Evolutionary conservation across 2,113 vertebrate genomes (phyloP).

Genomic region (Sus scrofa): T2T-Sscrofa CM000812.6:172134001-172134500

Average conservation of each 20-base stretch:
- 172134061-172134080: slow-evolving; percentile 23
- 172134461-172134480: background rate
- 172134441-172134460: background rate
- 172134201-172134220: background rate
- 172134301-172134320: background rate
- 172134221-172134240: background rate
- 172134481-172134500: background rate
- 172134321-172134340: background rate
- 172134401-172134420: background rate
- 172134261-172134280: background rate
- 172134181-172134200: background rate
- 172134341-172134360: background rate
- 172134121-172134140: background rate
- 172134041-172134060: background rate
- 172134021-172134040: background rate
- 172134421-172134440: background rate
- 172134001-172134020: background rate
- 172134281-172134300: background rate
- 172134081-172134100: background rate
- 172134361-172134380: background rate
- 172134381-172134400: background rate
- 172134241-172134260: background rate
- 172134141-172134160: background rate
- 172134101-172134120: background rate
- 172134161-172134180: background rate